A percentile compares a stretch with the other conserved stretches of the same genome.
Evolutionary conservation across 2,888 invertebrate species (phyloP).

Genomic region (Tenodera sinensis): DNA sequence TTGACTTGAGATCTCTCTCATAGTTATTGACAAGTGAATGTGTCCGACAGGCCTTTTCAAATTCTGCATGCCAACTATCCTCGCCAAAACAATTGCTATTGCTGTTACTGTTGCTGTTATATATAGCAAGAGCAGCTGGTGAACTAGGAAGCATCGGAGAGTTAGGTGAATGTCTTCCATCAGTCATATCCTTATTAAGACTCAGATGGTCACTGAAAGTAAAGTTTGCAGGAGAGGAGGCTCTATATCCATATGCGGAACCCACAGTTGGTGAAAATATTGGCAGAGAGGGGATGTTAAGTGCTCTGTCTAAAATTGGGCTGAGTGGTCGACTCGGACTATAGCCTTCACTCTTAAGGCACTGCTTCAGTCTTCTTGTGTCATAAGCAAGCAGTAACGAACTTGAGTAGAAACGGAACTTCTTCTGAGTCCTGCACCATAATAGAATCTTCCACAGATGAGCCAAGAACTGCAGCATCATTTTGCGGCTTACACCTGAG

Average conservation of each 20-base stretch:
- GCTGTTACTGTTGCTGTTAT: no score
- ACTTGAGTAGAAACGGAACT: slow-evolving; percentile 71
- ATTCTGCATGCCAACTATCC: slow-evolving; percentile 43
- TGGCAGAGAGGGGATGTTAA: not conserved
- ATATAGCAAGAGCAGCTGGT: not conserved
- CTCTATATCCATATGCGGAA: not conserved
- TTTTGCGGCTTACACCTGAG: slow-evolving; percentile 53
- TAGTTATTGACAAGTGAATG: slow-evolving; percentile 67
- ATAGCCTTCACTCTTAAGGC: slow-evolving; percentile 35
- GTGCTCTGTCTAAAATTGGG: slow-evolving; percentile 10
- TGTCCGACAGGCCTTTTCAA: slow-evolving; percentile 53
- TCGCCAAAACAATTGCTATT: slow-evolving; percentile 35
- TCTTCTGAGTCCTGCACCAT: slow-evolving; percentile 67
- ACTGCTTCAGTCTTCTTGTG: slow-evolving; percentile 56
- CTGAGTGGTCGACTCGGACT: slow-evolving; percentile 13
- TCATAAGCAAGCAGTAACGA: slow-evolving; percentile 90
- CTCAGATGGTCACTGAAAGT: not conserved
- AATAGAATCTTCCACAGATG: slow-evolving; percentile 65
- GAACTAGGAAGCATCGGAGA: not conserved
- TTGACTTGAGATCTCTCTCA: slow-evolving; percentile 60
- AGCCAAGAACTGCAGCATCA: slow-evolving; percentile 65
- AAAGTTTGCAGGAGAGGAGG: not conserved
- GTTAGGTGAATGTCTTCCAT: slow-evolving; percentile 1
- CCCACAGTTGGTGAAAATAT: not conserved
- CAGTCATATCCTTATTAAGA: not conserved